phyloP scores from a whole-genome alignment of 2,113 vertebrate species.

The Aspiorhynchus laticeps region DNA sequence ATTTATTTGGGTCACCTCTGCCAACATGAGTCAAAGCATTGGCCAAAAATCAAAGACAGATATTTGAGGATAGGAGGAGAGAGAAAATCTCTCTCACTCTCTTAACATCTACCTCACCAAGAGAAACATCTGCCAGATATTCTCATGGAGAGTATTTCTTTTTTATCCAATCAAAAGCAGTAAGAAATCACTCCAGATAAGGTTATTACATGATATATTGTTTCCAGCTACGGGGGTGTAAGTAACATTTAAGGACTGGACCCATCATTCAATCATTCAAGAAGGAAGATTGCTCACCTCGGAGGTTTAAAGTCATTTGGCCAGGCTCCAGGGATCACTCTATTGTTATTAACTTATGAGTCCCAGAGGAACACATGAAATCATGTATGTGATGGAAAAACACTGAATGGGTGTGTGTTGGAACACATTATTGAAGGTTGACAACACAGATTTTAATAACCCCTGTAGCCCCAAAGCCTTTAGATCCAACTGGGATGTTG shows the following conservation, averaged over 20 bases:
- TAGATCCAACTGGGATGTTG: conserved; percentile 21
- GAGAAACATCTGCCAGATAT: conserved; percentile 53
- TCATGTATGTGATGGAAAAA: conserved; percentile 49
- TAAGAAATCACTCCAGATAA: conserved; percentile 40
- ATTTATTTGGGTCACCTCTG: conserved; percentile 71
- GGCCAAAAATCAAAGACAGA: conserved; percentile 50
- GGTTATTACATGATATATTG: conserved; percentile 18
- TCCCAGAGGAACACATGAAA: conserved; percentile 54
- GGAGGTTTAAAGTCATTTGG: conserved; percentile 43
- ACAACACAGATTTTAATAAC: conserved; percentile 36
- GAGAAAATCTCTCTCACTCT: conserved; percentile 14
- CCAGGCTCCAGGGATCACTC: conserved; percentile 49
- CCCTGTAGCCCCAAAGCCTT: conserved; percentile 12
- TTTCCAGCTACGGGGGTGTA: not conserved
- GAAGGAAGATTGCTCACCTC: conserved; percentile 14
- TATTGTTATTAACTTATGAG: conserved; percentile 26
- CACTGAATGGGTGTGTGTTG: conserved; percentile 40
- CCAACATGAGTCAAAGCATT: conserved; percentile 56
- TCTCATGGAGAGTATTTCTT: conserved; percentile 37
- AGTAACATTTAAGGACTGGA: conserved; percentile 28
- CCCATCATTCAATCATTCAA: conserved; percentile 27
- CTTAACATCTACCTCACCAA: conserved; percentile 42
- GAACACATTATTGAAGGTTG: conserved; percentile 45
- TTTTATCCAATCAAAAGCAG: conserved; percentile 25
- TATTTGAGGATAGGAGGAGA: conserved; percentile 22